Conservation (phyloP, 1,140 invertebrate species). For the Drosophila auraria region DNA sequence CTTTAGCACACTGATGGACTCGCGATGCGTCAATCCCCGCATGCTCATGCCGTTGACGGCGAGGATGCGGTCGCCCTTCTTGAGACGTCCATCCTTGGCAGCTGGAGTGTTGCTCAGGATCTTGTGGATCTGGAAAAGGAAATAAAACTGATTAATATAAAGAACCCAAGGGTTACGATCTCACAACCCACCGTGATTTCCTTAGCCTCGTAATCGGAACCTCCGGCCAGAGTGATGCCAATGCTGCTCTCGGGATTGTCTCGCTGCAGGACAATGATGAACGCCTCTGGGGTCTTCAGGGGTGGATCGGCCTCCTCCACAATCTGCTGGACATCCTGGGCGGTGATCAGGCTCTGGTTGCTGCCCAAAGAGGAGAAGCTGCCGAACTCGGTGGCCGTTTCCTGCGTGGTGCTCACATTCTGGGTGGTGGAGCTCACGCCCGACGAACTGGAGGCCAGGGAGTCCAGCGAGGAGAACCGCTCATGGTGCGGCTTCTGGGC, state of each 20-base stretch:
- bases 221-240: constrained; percentile 94
- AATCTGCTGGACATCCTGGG: constrained; percentile 84
- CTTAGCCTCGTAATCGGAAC: constrained; percentile 95
- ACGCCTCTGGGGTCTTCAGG: constrained; percentile 81
- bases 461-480: constrained; percentile 83
- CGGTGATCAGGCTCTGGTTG: constrained; percentile 84
- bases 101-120: constrained; percentile 94
- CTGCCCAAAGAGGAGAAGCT: constrained; percentile 84
- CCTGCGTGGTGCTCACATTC: constrained; percentile 79
- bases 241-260: constrained; percentile 89
- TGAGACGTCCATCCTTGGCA: constrained; percentile 93
- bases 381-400: constrained; percentile 81
- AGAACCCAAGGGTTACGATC: rapidly evolving
- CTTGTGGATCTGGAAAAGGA: constrained; percentile 90
- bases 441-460: constrained; percentile 82
- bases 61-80: constrained; percentile 93
- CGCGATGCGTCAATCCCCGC: constrained; percentile 92
- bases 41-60: constrained; percentile 95
- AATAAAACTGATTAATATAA: neutral
- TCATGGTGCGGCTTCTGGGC: constrained; percentile 75
- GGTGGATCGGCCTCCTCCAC: constrained; percentile 84
- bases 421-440: constrained; percentile 82
- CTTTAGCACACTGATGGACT: constrained; percentile 94
- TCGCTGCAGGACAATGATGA: constrained; percentile 83
- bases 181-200: constrained; percentile 91